Evolutionary conservation across 2,888 invertebrate species (phyloP).

Genomic region (Heliconius hortense): DNA sequence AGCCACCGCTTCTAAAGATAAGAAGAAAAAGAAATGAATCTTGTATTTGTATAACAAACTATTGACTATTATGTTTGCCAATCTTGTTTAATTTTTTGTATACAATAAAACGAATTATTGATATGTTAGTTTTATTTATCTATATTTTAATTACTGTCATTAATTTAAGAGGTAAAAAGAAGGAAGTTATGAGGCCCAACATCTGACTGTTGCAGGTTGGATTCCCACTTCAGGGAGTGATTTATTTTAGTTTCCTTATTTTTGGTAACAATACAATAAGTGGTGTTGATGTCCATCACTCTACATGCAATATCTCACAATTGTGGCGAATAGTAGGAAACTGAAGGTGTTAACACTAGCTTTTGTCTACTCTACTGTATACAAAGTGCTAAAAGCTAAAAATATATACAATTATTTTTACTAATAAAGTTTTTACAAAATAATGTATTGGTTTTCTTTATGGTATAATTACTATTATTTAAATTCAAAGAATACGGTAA

Average conservation of each 20-base stretch:
- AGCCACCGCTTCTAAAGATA: constrained; percentile 38
- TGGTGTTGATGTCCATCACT: neutral
- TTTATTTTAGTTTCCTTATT: neutral
- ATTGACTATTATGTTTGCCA: constrained; percentile 1
- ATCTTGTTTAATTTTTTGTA: constrained; percentile 21
- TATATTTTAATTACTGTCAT: neutral
- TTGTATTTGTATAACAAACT: neutral
- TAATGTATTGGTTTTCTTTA: no score
- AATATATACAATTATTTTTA: neutral
- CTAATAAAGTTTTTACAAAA: no score
- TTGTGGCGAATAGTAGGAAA: neutral
- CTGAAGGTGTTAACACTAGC: neutral
- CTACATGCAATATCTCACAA: neutral
- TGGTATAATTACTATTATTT: no score
- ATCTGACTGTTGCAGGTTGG: no score
- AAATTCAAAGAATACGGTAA: neutral
- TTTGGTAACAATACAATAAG: neutral
- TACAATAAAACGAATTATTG: constrained; percentile 7
- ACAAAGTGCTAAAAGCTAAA: neutral
- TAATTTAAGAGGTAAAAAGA: neutral
- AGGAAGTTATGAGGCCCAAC: no score
- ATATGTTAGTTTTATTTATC: neutral
- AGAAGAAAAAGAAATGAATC: constrained; percentile 44
- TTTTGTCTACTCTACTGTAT: neutral
- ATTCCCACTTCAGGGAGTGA: no score